Percentiles rank a stretch among this genome's conserved stretches.
phyloP scores from a whole-genome alignment of 2,888 invertebrate genomes.

The Watsonalla cultraria region DNA sequence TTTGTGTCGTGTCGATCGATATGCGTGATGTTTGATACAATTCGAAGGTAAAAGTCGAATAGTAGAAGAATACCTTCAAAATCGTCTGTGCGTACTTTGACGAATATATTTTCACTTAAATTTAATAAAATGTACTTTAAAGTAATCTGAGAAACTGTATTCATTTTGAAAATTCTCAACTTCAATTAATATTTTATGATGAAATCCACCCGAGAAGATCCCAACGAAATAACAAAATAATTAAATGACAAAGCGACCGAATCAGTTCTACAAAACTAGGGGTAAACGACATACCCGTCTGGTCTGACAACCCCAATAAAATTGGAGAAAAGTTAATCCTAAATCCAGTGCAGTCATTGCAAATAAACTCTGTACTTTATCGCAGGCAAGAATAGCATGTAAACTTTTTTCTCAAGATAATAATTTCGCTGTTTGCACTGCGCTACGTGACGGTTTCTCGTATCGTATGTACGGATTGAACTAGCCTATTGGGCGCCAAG shows the following conservation, averaged over 20 bases:
- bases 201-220: not conserved
- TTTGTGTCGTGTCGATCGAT: no score
- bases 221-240: not conserved
- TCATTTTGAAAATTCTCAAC: no score
- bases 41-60: no score
- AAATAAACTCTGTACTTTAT: conserved; percentile 6
- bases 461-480: conserved; percentile 27
- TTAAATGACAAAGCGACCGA: not conserved
- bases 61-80: no score
- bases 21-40: no score
- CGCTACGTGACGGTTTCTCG: conserved; percentile 32
- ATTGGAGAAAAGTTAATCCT: not conserved
- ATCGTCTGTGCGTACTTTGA: no score
- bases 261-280: not conserved
- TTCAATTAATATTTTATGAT: no score
- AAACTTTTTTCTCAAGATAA: conserved; percentile 6
- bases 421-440: conserved; percentile 36
- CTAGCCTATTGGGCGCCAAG: conserved; percentile 27
- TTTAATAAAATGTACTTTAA: no score
- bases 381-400: conserved; percentile 12
- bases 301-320: not conserved
- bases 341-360: not conserved
- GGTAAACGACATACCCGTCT: not conserved
- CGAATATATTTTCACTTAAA: no score
- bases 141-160: no score